Percentiles rank a stretch among this genome's conserved stretches.
Evolutionary conservation across 2,113 vertebrate genomes (phyloP).

Genomic region (Callipepla squamata): DNA sequence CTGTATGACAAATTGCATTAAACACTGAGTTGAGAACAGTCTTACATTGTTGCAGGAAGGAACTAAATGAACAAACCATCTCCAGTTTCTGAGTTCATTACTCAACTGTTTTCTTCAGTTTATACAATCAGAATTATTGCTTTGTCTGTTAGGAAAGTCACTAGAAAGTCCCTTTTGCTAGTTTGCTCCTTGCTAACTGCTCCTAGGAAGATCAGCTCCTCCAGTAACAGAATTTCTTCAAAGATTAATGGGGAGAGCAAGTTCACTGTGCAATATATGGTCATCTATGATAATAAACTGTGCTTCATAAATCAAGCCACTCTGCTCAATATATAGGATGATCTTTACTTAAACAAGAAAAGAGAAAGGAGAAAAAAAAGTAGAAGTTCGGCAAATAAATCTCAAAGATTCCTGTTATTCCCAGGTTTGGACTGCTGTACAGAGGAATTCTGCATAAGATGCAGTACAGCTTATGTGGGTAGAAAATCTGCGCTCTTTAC

Average conservation of each 20-base stretch:
- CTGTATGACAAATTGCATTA: not conserved
- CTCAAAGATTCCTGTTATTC: not conserved
- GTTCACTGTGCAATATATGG: not conserved
- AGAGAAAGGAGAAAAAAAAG: too few relatives aligned
- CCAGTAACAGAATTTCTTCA: not conserved
- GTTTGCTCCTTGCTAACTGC: not conserved
- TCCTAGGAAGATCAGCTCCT: not conserved
- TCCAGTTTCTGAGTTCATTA: not conserved
- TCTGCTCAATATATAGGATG: not conserved
- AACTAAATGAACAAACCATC: not conserved
- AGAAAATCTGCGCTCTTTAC: not conserved
- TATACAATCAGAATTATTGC: not conserved
- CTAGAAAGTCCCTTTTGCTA: not conserved
- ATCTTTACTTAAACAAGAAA: not conserved
- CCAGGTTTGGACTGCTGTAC: not conserved
- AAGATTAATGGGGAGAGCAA: not conserved
- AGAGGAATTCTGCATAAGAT: not conserved
- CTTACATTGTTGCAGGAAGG: not conserved
- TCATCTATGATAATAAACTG: accelerated
- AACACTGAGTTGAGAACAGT: not conserved
- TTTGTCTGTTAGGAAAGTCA: not conserved
- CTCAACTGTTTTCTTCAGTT: not conserved
- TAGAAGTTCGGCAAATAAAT: not conserved
- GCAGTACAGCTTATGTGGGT: not conserved
- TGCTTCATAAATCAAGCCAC: not conserved